Conservation (phyloP, 1,140 invertebrate species). For the Coelopa frigida region DNA sequence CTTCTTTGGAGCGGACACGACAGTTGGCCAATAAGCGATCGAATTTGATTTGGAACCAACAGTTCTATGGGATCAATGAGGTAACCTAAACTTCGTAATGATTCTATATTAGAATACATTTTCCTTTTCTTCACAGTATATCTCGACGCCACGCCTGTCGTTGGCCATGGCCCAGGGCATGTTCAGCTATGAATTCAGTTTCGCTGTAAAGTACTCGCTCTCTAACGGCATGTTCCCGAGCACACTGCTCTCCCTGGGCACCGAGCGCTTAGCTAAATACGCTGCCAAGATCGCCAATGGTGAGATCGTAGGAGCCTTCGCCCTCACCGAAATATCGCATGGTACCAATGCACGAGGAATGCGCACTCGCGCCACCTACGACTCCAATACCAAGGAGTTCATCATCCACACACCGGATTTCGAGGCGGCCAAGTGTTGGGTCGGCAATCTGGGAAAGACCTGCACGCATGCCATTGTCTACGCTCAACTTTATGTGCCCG, state of each 20-base stretch:
- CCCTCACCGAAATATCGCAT: slow-evolving; percentile 79
- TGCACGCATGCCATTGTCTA: slow-evolving; percentile 80
- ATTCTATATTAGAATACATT: slow-evolving; percentile 7
- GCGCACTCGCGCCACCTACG: slow-evolving; percentile 74
- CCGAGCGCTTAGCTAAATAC: slow-evolving; percentile 53
- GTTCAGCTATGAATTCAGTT: slow-evolving; percentile 64
- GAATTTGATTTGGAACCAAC: slow-evolving; percentile 56
- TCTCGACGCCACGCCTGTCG: slow-evolving; percentile 43
- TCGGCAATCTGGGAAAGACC: slow-evolving; percentile 58
- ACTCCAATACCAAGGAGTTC: slow-evolving; percentile 66
- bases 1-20: slow-evolving; percentile 56
- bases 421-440: slow-evolving; percentile 83
- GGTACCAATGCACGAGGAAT: slow-evolving; percentile 79
- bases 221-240: slow-evolving; percentile 53
- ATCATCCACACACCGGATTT: slow-evolving; percentile 75
- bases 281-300: slow-evolving; percentile 52
- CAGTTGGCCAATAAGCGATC: slow-evolving; percentile 54
- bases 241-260: slow-evolving; percentile 51
- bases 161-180: slow-evolving; percentile 50
- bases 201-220: slow-evolving; percentile 56
- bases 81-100: slow-evolving; percentile 25
- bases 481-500: slow-evolving; percentile 73
- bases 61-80: slow-evolving; percentile 55
- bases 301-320: slow-evolving; percentile 66
- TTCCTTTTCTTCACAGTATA: slow-evolving; percentile 44